Conservation (phyloP, 2,888 invertebrate genomes). For the Leucozona laternaria region DNA sequence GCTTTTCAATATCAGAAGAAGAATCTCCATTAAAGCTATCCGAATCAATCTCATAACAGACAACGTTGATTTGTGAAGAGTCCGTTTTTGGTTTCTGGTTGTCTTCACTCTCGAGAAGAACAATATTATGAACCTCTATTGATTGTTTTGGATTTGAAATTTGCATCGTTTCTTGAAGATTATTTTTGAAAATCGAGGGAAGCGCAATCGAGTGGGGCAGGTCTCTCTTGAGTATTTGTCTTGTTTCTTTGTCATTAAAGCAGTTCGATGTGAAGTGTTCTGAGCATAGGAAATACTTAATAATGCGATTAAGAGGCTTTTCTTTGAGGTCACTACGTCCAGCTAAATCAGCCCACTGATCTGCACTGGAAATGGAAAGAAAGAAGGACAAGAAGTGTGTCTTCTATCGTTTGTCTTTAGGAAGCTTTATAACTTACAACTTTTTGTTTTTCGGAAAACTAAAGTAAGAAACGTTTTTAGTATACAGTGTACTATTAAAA, state of each 20-base stretch:
- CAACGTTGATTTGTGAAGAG: not conserved
- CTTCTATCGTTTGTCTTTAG: not conserved
- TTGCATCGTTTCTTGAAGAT: conserved; percentile 66
- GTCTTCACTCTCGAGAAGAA: conserved; percentile 18
- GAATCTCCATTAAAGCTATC: not conserved
- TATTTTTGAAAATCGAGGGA: conserved; percentile 69
- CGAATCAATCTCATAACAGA: not conserved
- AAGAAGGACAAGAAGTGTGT: not conserved
- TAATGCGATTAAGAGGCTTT: conserved; percentile 44
- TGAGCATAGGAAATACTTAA: conserved; percentile 66
- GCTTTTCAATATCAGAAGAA: not conserved
- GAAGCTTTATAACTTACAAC: conserved; percentile 70
- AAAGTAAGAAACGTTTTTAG: conserved; percentile 73
- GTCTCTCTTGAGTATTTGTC: conserved; percentile 45
- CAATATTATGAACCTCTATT: conserved; percentile 63
- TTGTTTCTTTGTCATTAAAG: conserved; percentile 45
- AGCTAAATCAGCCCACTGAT: conserved; percentile 58
- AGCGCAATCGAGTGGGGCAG: conserved; percentile 61
- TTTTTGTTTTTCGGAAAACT: conserved; percentile 76
- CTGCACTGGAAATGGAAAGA: conserved; percentile 30
- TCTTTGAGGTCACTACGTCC: conserved; percentile 56
- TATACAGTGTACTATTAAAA: conserved; percentile 76
- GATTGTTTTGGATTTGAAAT: conserved; percentile 50
- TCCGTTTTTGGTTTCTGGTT: not conserved
- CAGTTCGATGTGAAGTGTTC: conserved; percentile 67